Conservation (phyloP, 2,113 vertebrate genomes). For the Paratilapia polleni region DNA sequence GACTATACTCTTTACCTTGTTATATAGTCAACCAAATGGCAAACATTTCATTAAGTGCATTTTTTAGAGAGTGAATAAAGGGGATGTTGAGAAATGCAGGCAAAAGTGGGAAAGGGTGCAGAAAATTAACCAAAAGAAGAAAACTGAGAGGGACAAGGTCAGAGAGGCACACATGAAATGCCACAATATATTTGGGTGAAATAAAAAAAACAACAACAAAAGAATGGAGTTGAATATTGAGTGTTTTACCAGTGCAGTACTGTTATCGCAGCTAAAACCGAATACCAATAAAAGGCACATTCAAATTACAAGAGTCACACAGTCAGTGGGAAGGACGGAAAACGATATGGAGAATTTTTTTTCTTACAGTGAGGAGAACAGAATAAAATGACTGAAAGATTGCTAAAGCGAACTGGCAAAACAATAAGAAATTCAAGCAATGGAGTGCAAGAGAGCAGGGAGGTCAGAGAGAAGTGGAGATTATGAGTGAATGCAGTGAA, state of each 20-base stretch:
- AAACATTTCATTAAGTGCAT: neutral
- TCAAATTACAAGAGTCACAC: neutral
- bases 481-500: conserved; percentile 31
- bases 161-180: neutral
- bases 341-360: neutral
- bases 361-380: neutral
- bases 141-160: neutral
- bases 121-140: neutral
- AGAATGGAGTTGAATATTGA: neutral
- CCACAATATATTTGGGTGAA: conserved; percentile 9
- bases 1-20: neutral
- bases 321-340: neutral
- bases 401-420: neutral
- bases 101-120: conserved; percentile 1
- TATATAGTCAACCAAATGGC: neutral
- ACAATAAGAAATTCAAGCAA: neutral
- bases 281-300: neutral
- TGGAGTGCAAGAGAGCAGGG: neutral
- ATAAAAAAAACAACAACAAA: neutral
- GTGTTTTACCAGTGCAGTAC: neutral
- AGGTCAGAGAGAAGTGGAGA: conserved; percentile 35
- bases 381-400: conserved; percentile 6
- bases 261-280: neutral
- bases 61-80: neutral
- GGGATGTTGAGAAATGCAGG: neutral